Evolutionary conservation across 2,888 invertebrate species (phyloP), one percentile per base, ranked within the genome.

Genomic region (Lasioglossum malachurum): DNA sequence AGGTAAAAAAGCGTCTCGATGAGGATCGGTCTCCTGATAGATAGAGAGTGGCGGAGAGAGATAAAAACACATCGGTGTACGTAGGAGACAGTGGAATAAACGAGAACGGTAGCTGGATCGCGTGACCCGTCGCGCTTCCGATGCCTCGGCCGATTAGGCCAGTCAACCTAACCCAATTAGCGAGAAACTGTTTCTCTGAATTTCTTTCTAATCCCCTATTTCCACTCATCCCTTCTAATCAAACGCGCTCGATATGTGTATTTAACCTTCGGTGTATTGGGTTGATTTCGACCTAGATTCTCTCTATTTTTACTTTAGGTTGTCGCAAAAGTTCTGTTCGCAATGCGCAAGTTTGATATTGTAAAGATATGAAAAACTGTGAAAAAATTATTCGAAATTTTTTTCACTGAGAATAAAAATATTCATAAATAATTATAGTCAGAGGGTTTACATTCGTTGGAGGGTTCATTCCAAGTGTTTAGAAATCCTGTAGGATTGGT

Each of bases 91-190:
- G 77, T 75, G 75, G 60, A 83, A 75, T 71, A 82, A 78, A 82
- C 64, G 80, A 73, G 75, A 57, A 67, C 75, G 38, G 82, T 38
- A 71, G 73, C 44, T 60, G n/a, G 87, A 82, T 89, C 87, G 91
- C 89, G 91, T 89, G 91, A 88, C 89, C 82, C n/a, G 67, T 10
- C 41, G 19, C 64, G 78, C 75, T 84, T 78, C 71, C 53, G 90
- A 90, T 91, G 80, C 86, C 86, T 83, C 78, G 75, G 89, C 19
- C 67, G 93, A 93, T 92, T 91, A 91, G 87, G 79, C 88, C 83
- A 88, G 90, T 91, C 89, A 89, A 90, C 88, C 86, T 91, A 91
- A 92, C 90, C 92, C 89, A 92, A 92, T 93, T 91, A 92, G 89
- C 75, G 82, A 72, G 80, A 77, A 78, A 83, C 75, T 35, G 81